Base-by-base conservation (phyloP, 2,797 vertebrate species). In the Halcyon chelicuti region DNA sequence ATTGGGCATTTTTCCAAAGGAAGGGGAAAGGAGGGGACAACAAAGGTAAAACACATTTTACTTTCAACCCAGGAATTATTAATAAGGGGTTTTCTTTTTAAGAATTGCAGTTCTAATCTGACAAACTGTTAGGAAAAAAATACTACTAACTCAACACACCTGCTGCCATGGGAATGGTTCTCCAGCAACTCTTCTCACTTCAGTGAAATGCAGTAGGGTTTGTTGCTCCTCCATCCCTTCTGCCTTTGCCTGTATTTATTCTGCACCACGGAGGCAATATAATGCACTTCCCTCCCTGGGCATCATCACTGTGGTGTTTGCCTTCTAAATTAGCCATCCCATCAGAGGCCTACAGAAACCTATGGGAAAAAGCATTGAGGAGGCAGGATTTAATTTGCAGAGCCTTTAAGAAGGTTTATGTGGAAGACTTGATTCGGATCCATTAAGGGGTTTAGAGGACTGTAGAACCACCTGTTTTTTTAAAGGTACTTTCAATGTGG, bases 111-210 rank as follows among this genome's bases (percentile, higher is more conserved):
- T 49, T 77, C 52, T 77, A 65, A 6, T 86, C 47, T 85, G 52
- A 42, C 46, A 68, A 96, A 68, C 8, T 51, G 25, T 40, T 73
- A 54, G 18, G 15, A 20, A 92, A 92, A 92, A 94, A 47, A 25
- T 44, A n/a, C 37, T 82, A 73, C 60, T 85, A 70, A 90, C 63
- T 76, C 55, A 76, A 63, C 62, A 82, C 49, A 81, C 63, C 12
- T 82, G 66, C 76, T 96, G 40, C 75, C 71, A 88, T 62, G 63
- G 80, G 88, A 88, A 84, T 90, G 15, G 19, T 76, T 86, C 86
- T 78, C 46, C 87, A 85, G 76, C 58, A 90, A 52, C 40, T 79
- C 55, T 62, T 80, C 42, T 86, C 23, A 68, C 12, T 54, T 84
- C 80, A 76, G 37, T 31, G 80, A 84, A 86, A 70, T 0, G 8